These are phyloP conservation scores for Donacobius atricapilla DNA, from an alignment of 2,113 vertebrate genomes.

Conservation along the genomic window DNA sequence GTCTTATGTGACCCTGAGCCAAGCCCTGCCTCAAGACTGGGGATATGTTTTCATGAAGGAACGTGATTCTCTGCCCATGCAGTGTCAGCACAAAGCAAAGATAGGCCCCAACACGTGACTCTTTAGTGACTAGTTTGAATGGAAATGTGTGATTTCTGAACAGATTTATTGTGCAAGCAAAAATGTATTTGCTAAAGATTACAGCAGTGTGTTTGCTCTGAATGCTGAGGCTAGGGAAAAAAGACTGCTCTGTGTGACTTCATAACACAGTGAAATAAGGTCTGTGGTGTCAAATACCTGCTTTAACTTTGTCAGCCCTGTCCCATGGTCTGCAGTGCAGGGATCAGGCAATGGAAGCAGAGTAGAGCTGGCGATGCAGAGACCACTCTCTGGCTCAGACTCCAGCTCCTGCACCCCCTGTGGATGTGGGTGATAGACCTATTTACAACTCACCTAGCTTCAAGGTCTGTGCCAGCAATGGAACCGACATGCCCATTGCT, in stretches of 20 bases:
- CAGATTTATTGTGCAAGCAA: slow-evolving; percentile 46
- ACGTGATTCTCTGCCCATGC: neutral
- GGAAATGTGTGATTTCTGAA: slow-evolving; percentile 45
- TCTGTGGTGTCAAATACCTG: neutral
- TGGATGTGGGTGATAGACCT: neutral
- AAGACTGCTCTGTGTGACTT: neutral
- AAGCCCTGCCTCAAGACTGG: neutral
- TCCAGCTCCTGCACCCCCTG: neutral
- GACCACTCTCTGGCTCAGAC: neutral
- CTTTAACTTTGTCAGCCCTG: neutral
- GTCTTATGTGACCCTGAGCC: neutral
- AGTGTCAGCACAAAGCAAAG: slow-evolving; percentile 34
- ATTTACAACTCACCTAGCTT: too few relatives aligned
- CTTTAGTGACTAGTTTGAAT: slow-evolving; percentile 13
- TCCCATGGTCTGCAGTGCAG: neutral
- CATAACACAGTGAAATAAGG: neutral
- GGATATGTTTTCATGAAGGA: slow-evolving; percentile 27
- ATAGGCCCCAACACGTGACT: slow-evolving; percentile 33
- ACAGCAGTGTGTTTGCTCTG: neutral
- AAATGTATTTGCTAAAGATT: slow-evolving; percentile 54
- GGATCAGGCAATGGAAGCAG: neutral
- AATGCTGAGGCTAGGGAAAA: slow-evolving; percentile 13
- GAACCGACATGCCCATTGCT: neutral
- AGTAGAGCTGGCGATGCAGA: neutral
- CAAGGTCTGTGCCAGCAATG: neutral